Evolutionary conservation across 2,888 invertebrate genomes (phyloP).

Genomic region (Camptogramma bilineatum): DNA sequence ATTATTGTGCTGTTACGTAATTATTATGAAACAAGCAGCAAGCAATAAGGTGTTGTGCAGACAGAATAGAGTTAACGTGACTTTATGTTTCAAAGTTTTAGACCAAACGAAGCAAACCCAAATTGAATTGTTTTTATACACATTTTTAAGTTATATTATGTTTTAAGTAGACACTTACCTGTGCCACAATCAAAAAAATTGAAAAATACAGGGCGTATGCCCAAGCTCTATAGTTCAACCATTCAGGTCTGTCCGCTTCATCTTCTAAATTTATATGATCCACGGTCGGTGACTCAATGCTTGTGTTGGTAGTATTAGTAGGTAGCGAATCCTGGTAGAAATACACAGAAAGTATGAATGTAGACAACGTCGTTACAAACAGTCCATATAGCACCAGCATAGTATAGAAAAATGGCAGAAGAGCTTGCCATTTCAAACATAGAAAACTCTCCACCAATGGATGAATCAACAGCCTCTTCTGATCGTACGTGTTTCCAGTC

Average conservation of each 20-base stretch:
- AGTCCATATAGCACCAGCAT: conserved; percentile 59
- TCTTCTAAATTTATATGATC: background rate
- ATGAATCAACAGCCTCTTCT: conserved; percentile 64
- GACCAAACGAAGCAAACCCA: no score
- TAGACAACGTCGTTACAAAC: conserved; percentile 62
- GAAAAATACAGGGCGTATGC: conserved; percentile 20
- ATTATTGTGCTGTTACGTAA: no score
- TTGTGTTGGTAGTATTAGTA: conserved; percentile 3
- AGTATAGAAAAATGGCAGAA: conserved; percentile 62
- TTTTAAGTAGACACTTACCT: conserved; percentile 10
- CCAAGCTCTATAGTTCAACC: conserved; percentile 15
- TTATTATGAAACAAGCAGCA: no score
- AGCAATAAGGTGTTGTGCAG: no score
- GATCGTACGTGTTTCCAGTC: conserved; percentile 57
- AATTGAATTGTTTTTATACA: background rate
- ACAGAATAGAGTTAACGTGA: no score
- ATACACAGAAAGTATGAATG: conserved; percentile 50
- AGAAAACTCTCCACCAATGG: conserved; percentile 71
- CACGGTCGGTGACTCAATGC: background rate
- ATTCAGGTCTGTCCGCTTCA: conserved; percentile 14
- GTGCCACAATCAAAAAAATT: conserved; percentile 15
- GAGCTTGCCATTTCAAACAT: conserved; percentile 66
- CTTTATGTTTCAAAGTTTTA: no score
- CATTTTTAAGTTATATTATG: background rate
- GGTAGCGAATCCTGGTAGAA: conserved; percentile 47